A percentile compares a stretch with the other conserved stretches of the same genome.
Conservation (phyloP, 2,797 vertebrate genomes). For the Babyrousa celebensis region DNA sequence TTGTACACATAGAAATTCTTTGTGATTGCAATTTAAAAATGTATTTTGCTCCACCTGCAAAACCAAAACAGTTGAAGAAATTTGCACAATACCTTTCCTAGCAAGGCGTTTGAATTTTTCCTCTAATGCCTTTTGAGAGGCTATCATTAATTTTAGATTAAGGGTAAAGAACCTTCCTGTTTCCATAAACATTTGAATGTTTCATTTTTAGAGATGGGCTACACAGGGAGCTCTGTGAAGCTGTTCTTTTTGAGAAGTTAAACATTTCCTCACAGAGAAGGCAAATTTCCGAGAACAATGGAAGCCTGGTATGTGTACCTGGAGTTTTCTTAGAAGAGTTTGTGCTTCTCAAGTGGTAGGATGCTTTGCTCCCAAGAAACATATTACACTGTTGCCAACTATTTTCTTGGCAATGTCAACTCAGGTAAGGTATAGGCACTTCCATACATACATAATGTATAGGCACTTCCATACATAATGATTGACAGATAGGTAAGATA, state of each 20-base stretch:
- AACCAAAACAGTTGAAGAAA: conserved; percentile 40
- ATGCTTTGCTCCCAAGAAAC: neutral
- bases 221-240: neutral
- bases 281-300: conserved; percentile 33
- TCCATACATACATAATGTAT: neutral
- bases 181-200: neutral
- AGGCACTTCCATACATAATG: neutral
- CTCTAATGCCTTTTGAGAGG: neutral
- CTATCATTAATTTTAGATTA: conserved; percentile 49
- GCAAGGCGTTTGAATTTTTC: neutral
- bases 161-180: conserved; percentile 33
- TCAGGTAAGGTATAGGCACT: neutral
- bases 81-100: neutral
- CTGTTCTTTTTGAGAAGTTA: conserved; percentile 45
- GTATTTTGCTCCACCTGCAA: conserved; percentile 7
- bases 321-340: conserved; percentile 31
- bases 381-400: neutral
- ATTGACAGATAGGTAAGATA: neutral
- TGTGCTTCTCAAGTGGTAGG: conserved; percentile 14
- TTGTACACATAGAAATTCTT: neutral
- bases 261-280: conserved; percentile 18
- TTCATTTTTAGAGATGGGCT: neutral
- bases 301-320: neutral
- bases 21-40: neutral
- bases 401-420: conserved; percentile 23